These are phyloP conservation scores for Apostichopus californicus DNA, from an alignment of 35 echinoderm and acorn worm species.

Conservation along the genomic window DNA sequence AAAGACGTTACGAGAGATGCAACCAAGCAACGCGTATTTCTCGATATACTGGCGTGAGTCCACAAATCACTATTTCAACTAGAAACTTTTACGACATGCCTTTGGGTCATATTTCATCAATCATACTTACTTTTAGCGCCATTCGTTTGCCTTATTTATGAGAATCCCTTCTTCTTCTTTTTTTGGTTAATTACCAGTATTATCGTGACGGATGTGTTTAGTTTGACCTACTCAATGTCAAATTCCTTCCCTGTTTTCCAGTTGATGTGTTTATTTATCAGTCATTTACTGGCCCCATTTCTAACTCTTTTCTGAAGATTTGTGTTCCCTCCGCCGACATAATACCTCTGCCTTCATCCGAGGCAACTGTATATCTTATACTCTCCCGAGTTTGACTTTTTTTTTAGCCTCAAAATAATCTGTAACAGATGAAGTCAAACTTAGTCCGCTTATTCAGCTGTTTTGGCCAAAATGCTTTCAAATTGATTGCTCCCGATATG, in stretches of 20 bases:
- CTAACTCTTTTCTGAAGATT: neutral
- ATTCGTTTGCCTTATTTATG: neutral
- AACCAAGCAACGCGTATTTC: no score
- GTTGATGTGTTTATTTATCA: slow-evolving; percentile 37
- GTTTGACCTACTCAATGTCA: neutral
- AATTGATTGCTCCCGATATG: slow-evolving; percentile 5
- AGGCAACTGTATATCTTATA: neutral
- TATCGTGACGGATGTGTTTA: neutral
- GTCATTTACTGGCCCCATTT: slow-evolving; percentile 8
- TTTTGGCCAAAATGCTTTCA: slow-evolving; percentile 26
- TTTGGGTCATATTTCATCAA: no score
- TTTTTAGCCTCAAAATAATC: neutral
- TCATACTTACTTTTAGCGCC: no score
- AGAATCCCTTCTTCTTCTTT: neutral
- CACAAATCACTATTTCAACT: no score
- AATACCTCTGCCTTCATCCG: neutral
- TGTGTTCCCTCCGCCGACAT: neutral
- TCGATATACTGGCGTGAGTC: no score
- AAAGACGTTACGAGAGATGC: no score
- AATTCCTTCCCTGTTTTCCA: neutral
- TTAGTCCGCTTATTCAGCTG: neutral
- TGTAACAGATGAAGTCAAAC: neutral
- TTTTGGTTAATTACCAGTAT: neutral
- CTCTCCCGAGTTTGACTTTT: neutral
- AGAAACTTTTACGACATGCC: no score